A percentile compares a stretch with the other conserved stretches of the same genome.
phyloP scores from a whole-genome alignment of 2,888 invertebrate genomes.

The Dascillus cervinus region DNA sequence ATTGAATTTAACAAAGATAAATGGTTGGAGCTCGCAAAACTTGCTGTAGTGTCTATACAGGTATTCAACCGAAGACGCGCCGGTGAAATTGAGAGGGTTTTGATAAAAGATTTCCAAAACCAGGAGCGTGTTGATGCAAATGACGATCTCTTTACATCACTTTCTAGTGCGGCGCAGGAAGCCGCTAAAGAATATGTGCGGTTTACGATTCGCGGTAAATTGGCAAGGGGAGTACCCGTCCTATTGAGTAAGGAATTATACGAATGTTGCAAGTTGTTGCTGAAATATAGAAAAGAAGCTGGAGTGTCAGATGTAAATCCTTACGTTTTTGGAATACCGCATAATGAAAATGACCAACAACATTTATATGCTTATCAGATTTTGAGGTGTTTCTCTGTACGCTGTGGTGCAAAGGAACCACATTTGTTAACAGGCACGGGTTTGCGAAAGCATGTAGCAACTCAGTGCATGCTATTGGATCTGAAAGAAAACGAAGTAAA shows the following conservation, averaged over 20 bases:
- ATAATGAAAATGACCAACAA: too few species aligned
- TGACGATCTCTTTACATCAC: too few species aligned
- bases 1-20: too few species aligned
- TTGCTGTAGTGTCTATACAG: too few species aligned
- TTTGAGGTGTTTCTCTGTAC: too few species aligned
- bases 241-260: slow-evolving; percentile 4
- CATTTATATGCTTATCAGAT: too few species aligned
- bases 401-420: slow-evolving; percentile 22
- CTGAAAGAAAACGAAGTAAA: slow-evolving; percentile 20
- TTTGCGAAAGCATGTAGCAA: slow-evolving; percentile 24
- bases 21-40: too few species aligned
- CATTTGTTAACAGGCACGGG: slow-evolving; percentile 18
- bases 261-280: slow-evolving; percentile 10
- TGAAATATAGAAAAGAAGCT: slow-evolving; percentile 10
- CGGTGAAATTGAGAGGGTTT: too few species aligned
- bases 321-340: too few species aligned
- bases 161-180: slow-evolving; percentile 2
- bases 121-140: too few species aligned
- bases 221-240: slow-evolving; percentile 4
- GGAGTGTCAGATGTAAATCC: slow-evolving; percentile 7
- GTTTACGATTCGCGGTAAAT: slow-evolving; percentile 10
- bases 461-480: slow-evolving; percentile 19
- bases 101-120: too few species aligned
- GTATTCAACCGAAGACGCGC: too few species aligned
- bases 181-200: slow-evolving; percentile 7